Base-by-base conservation (phyloP, 2,113 vertebrate species). In the Heterotis niloticus region DNA sequence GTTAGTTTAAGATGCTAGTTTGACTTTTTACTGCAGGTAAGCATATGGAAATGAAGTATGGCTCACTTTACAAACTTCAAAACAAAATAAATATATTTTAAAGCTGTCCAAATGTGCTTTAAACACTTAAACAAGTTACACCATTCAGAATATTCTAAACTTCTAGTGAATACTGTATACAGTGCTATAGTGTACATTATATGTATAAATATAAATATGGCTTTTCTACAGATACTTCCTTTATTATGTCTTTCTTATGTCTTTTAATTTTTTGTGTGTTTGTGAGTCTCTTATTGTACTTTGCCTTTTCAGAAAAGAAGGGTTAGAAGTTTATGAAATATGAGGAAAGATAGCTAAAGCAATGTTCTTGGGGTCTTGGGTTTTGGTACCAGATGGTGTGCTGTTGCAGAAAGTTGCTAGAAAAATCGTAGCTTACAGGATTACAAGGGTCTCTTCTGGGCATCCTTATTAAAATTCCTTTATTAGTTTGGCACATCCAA, bases 381-480 rank as follows among this genome's bases (percentile, higher is more conserved):
- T 72, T 74, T 51, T 57, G 71, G 57, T 51, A 57, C 71, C 71
- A 74, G 71, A 74, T 74, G 71, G 71, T 59, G 57, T 57, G 34
- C 26, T 74, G 23, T 74, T 74, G 71, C 52, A 74, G 57, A 4
- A 13, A 52, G 71, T 56, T 28, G 71, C 24, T 74, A 57, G 57
- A 74, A 57, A 74, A 74, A 51, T 74, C 71, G 57, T 14, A 26
- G 71, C 57, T 52, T 23, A 74, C 56, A 18, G 71, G 54, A 74
- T 59, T 74, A 74, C 52, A 57, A 57, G 23, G 24, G 23, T 16
- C 71, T 59, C 51, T 17, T 74, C 54, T 57, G 23, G 14, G 52
- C 57, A n/a, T 74, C 54, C 52, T 74, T 74, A 74, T 74, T 57
- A 74, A 74, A 59, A 74, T 74, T 74, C 71, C 71, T 74, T 74